Evolutionary conservation across 1,140 invertebrate genomes (phyloP), one percentile per base, ranked within the genome.

Genomic region (Calycopis cecrops): DNA sequence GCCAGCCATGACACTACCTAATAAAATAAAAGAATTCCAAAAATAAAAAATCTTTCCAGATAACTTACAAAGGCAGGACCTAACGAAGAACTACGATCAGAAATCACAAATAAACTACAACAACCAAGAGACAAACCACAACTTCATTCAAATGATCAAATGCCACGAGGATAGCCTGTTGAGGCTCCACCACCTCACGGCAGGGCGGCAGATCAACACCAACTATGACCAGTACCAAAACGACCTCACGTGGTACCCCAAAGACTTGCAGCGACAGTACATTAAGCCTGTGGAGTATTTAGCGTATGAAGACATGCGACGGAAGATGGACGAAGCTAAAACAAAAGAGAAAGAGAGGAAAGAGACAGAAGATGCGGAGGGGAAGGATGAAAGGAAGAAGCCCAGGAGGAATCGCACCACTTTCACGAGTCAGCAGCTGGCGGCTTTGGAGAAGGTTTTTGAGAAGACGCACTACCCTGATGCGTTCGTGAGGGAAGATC

Each of bases 381-480:
- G 64, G 8, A 83, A 83, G 9, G 83, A 86, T 50, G 75, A 82
- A 10, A 79, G 83, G 55, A 92, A 94, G 63, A 95, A 96, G 73
- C 95, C 95, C 0, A 89, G 95, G 65, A 90, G 97, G 62, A 98
- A 97, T 74, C 89, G 97, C 63, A 98, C 97, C 0, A 98, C 97
- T 6, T 98, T 98, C 79, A 97, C 95, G 16, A 96, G 94, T 64
- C 93, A 94, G 49, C 97, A 98, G 85, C 82, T 98, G 60, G 93
- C 94, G 10, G 96, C 96, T 1, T 87, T 98, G 57, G 97, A 98
- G 80, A 93, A 94, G 67, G 95, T 98, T 0, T 99, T 98, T 72
- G 96, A 98, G 79, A 91, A 96, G 65, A 98, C 97, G 0, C 97
- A 98, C 79, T 99, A 99, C 85, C 97, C 97, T 1, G 97, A 99